Evolutionary conservation across 2,113 vertebrate species (phyloP), one percentile per base, ranked within the genome.

Genomic region (Ochotona curzoniae): DNA sequence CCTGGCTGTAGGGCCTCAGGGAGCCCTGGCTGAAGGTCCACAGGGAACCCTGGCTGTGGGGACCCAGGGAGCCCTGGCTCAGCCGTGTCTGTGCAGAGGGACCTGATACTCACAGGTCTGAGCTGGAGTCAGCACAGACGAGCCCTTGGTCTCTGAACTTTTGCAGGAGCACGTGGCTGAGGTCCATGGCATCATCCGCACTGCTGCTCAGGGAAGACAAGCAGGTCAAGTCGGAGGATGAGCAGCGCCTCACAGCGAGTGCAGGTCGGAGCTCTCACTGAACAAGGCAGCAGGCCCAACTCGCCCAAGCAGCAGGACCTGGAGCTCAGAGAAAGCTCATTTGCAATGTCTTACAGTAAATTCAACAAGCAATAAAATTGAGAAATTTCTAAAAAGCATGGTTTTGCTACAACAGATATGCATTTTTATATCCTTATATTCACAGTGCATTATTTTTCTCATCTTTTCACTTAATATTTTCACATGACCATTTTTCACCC

Each of bases 101-200:
- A 4, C 17, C 11, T 1, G 28, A 28, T 64, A 96, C 96, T 97
- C 57, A 97, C 97, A 2, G 28, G 47, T 83, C 60, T 1, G 69
- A 4, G 3, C 49, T 32, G 2, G 8, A 14, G n/a, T 51, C 57
- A 12, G 38, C 54, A 38, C 96, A 96, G n/a, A 44, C 28, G 18
- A 10, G 64, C 21, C 71, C 89, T 49, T 51, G 47, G 15, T 80
- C 81, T 14, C 20, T 13, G 21, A 97, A 97, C 25, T 93, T 79
- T 18, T 10, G 44, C 70, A 97, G 10, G 23, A 97, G 97, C 51
- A 90, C 14, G 0, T 4, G 84, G 23, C 87, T 1, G 1, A 97
- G 96, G 4, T 44, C 82, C 54, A 9, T 0, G 32, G 61, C 61
- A 0, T 80, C 51, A 0, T 5, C n/a, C 7, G 57, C 82, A 7